A percentile compares a stretch with the other conserved stretches of the same genome.
These are phyloP conservation scores for Aspiorhynchus laticeps DNA, from an alignment of 2,113 vertebrate genomes.

Conservation along the genomic window DNA sequence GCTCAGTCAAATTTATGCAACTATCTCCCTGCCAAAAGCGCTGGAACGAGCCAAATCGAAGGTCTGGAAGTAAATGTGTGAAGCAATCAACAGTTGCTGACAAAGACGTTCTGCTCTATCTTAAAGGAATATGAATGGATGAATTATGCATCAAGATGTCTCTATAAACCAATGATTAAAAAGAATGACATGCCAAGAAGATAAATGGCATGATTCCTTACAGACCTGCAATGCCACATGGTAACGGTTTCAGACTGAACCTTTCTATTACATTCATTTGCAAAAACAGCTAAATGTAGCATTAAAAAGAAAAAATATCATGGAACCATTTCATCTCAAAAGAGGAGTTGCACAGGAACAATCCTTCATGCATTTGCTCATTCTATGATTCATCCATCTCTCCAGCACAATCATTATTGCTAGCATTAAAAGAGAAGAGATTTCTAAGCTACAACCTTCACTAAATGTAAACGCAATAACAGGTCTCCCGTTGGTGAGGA, in stretches of 20 bases:
- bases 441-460: background rate
- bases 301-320: background rate
- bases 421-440: background rate
- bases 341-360: background rate
- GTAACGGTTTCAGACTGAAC: slow-evolving; percentile 49
- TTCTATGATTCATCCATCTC: background rate
- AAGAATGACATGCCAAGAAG: slow-evolving; percentile 33
- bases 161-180: slow-evolving; percentile 30
- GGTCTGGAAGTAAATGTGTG: slow-evolving; percentile 34
- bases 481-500: background rate
- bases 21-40: slow-evolving; percentile 44
- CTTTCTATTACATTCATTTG: slow-evolving; percentile 11
- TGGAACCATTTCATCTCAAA: background rate
- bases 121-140: slow-evolving; percentile 27
- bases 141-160: slow-evolving; percentile 30
- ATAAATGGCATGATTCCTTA: slow-evolving; percentile 1
- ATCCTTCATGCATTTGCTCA: background rate
- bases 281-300: background rate
- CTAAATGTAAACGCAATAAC: background rate
- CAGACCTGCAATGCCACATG: slow-evolving; percentile 11
- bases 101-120: slow-evolving; percentile 35
- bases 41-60: slow-evolving; percentile 40
- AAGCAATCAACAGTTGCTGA: slow-evolving; percentile 53
- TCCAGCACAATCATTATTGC: background rate
- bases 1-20: slow-evolving; percentile 51